These are phyloP conservation scores for Athripsodes cinereus DNA, from an alignment of 2,888 invertebrate species.

Conservation along the genomic window DNA sequence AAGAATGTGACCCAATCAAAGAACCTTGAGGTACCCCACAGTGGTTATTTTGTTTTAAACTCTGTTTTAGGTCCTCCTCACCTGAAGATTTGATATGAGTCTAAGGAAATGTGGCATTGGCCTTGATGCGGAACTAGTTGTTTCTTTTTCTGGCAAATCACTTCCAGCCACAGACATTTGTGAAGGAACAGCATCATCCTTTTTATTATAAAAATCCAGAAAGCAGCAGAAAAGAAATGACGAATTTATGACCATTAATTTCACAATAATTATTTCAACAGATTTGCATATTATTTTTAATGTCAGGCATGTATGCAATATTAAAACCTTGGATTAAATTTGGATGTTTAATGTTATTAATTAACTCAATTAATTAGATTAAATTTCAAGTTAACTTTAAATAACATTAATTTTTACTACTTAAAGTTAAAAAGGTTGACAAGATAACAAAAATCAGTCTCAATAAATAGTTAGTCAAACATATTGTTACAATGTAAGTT, in stretches of 20 bases:
- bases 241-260: not conserved
- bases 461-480: no score
- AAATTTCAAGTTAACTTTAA: no score
- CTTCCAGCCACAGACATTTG: slow-evolving; percentile 35
- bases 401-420: no score
- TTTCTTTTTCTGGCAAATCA: slow-evolving; percentile 36
- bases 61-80: slow-evolving; percentile 42
- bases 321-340: no score
- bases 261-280: no score
- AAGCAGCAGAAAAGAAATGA: slow-evolving; percentile 5
- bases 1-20: not conserved
- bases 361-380: no score
- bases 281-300: no score
- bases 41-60: not conserved
- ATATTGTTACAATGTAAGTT: no score
- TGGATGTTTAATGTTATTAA: no score
- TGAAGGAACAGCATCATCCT: slow-evolving; percentile 36
- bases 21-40: slow-evolving; percentile 1
- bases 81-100: slow-evolving; percentile 65
- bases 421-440: no score
- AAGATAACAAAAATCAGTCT: no score
- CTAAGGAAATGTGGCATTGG: slow-evolving; percentile 63
- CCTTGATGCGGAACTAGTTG: slow-evolving; percentile 48
- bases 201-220: slow-evolving; percentile 21
- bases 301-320: no score